A percentile compares a stretch with the other conserved stretches of the same genome.
Evolutionary conservation across 2,113 vertebrate species (phyloP).

Genomic region (Myodes glareolus): DNA sequence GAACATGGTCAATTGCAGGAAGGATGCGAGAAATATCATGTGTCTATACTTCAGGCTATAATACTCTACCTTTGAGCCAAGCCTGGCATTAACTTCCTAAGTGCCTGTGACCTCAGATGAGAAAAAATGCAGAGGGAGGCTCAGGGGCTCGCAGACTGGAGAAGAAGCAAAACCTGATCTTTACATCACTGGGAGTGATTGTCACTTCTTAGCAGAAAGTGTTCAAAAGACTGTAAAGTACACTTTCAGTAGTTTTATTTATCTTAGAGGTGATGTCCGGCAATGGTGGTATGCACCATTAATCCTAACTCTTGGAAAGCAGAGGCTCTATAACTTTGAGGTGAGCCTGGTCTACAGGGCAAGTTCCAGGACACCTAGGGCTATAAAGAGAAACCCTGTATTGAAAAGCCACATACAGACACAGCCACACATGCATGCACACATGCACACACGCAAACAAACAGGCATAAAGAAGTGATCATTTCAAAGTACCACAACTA

Average conservation of each 20-base stretch:
- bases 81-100: neutral
- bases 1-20: neutral
- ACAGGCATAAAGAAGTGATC: neutral
- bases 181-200: neutral
- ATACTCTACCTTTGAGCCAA: slow-evolving; percentile 12
- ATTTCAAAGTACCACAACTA: neutral
- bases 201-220: neutral
- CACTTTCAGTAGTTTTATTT: neutral
- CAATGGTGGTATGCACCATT: neutral
- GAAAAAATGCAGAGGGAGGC: neutral
- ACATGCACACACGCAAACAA: no score
- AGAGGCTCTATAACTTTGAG: neutral
- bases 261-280: slow-evolving; percentile 6
- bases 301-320: neutral
- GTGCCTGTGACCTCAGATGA: neutral
- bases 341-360: neutral
- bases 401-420: neutral
- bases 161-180: neutral
- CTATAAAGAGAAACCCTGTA: neutral
- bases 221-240: slow-evolving; percentile 1
- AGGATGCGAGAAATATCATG: neutral
- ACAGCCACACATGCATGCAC: no score
- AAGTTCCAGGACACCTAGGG: neutral
- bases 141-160: neutral
- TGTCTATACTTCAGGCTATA: neutral